Base-by-base conservation (phyloP, 2,797 vertebrate genomes). In the Coracias cyanogaster region DNA sequence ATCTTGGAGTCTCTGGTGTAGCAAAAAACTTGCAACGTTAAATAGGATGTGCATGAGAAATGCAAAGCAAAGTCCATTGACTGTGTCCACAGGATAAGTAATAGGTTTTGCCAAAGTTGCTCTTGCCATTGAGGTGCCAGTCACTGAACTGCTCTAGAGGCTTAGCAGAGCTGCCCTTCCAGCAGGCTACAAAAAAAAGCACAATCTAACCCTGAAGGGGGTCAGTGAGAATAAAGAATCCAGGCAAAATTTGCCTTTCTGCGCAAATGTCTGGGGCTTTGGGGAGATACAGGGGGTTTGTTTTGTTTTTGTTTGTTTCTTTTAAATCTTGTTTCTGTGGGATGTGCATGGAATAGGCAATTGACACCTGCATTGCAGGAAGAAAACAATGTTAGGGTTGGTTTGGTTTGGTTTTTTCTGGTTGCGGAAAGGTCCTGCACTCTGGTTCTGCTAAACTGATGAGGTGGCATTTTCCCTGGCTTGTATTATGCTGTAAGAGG, bases 191-290 rank as follows among this genome's bases (percentile, higher is more conserved):
- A 71, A 31, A 62, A 76, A 39, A 46, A 46, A 35, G 3, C 19
- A 82, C n/a, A 31, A 31, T 33, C 29, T 46, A 0, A 43, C 51
- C 60, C 70, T 80, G 76, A 66, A 45, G 31, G 5, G 5, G 10
- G 19, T 61, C 41, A 57, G 17, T 61, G 13, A 72, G 35, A 80
- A 61, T 26, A 80, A 79, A 80, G 15, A 29, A 55, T 41, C 1
- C 12, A 70, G 39, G 62, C n/a, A 87, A 82, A 79, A 89, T 28
- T n/a, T 64, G 16, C 33, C 39, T 85, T 77, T 86, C 39, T 74
- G 18, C 12, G 7, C 64, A 78, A 69, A 7, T 20, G 5, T 19
- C 55, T 33, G 24, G 7, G 7, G n/a, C 15, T 58, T 22, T 57
- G 28, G 21, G 6, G 20, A 46, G 0, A 16, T 43, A 41, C 41